Conservation (phyloP, 37 sponge, comb jelly and placozoan species). For the Spongia lamella region DNA sequence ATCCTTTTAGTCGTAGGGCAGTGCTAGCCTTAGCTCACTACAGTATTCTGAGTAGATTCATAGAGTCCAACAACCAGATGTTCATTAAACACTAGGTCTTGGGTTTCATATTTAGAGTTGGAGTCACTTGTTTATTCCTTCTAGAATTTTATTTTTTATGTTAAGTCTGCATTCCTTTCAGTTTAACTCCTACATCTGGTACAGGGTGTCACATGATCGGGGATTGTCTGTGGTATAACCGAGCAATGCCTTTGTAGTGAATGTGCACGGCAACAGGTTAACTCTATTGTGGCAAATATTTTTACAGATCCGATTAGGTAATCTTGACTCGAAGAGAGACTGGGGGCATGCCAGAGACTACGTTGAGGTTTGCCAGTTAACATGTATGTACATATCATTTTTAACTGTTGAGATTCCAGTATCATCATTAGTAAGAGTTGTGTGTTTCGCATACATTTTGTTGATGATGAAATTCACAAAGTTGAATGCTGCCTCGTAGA, state of each 20-base stretch:
- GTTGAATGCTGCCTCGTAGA: too few relatives aligned
- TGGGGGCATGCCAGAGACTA: slow-evolving; percentile 96
- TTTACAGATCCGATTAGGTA: slow-evolving; percentile 74
- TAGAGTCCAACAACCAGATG: neutral
- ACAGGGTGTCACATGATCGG: neutral
- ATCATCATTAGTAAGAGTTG: too few relatives aligned
- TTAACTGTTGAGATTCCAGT: too few relatives aligned
- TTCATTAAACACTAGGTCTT: neutral
- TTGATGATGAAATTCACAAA: too few relatives aligned
- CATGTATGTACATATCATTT: too few relatives aligned
- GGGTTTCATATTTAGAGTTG: neutral
- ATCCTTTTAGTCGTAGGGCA: too few relatives aligned
- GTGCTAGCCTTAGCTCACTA: too few relatives aligned
- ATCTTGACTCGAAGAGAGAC: slow-evolving; percentile 85
- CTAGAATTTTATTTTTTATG: slow-evolving; percentile 12
- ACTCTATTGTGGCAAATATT: neutral
- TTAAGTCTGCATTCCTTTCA: slow-evolving; percentile 3
- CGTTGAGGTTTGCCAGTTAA: slow-evolving; percentile 60
- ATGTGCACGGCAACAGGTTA: too few relatives aligned
- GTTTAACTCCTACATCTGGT: neutral
- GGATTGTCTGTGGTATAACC: neutral
- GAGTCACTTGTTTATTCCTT: slow-evolving; percentile 5
- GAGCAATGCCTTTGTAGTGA: neutral
- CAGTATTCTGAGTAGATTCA: too few relatives aligned
- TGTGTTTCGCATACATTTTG: too few relatives aligned